Conservation (phyloP, 1,140 invertebrate species). For the Watersipora subatra region DNA sequence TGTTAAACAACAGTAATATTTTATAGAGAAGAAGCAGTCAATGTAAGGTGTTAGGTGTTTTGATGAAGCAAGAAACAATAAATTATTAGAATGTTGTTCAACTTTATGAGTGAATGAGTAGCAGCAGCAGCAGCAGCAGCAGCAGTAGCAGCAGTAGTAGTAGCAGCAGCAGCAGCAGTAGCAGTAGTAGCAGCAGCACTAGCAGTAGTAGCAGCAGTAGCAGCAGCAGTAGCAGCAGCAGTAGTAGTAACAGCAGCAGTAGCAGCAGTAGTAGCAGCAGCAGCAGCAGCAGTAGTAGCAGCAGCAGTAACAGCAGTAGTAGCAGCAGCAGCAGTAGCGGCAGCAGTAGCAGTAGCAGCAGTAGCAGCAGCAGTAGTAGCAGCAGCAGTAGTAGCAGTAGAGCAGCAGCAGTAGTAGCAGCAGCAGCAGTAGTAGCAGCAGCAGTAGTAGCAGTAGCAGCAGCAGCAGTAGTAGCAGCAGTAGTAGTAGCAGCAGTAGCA, state of each 20-base stretch:
- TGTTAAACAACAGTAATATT: too few relatives aligned
- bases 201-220: slow-evolving; percentile 19
- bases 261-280: slow-evolving; percentile 26
- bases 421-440: slow-evolving; percentile 7
- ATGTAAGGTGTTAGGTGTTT: too few relatives aligned
- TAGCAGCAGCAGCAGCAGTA: slow-evolving; percentile 49
- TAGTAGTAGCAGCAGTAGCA: background rate
- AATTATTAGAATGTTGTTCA: too few relatives aligned
- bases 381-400: slow-evolving; percentile 1
- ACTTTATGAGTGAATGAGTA: too few relatives aligned
- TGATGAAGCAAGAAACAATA: too few relatives aligned
- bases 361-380: slow-evolving; percentile 10
- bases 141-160: slow-evolving; percentile 54
- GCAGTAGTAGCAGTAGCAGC: slow-evolving; percentile 6
- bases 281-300: slow-evolving; percentile 20
- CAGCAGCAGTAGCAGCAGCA: slow-evolving; percentile 15
- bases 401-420: slow-evolving; percentile 12
- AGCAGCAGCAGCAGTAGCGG: slow-evolving; percentile 9
- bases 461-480: slow-evolving; percentile 6
- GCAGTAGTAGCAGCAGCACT: slow-evolving; percentile 16
- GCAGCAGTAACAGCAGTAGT: slow-evolving; percentile 15
- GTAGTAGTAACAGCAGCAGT: slow-evolving; percentile 14
- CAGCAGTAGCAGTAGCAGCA: slow-evolving; percentile 10
- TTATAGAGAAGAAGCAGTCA: too few relatives aligned
- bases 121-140: too few relatives aligned